Conservation (phyloP, 2,888 invertebrate species). For the Nyleta sp. region DNA sequence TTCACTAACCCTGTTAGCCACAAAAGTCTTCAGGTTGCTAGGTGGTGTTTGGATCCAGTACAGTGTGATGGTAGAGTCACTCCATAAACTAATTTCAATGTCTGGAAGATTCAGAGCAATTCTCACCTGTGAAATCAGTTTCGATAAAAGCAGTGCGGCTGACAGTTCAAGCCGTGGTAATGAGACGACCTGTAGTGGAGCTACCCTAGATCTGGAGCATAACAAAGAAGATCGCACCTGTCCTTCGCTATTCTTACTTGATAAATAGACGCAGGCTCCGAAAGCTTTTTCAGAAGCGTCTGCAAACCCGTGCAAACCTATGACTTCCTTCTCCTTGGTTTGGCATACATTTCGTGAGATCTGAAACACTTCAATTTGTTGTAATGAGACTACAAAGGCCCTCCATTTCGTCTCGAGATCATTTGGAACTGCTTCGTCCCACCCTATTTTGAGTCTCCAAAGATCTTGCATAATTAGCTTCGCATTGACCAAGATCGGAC, state of each 20-base stretch:
- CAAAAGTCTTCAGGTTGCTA: slow-evolving; percentile 17
- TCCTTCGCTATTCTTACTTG: not conserved
- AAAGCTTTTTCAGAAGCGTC: slow-evolving; percentile 63
- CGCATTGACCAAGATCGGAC: slow-evolving; percentile 51
- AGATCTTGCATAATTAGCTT: slow-evolving; percentile 52
- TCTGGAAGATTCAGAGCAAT: slow-evolving; percentile 13
- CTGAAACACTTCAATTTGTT: too few relatives aligned
- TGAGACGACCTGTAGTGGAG: not conserved
- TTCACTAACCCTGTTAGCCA: not conserved
- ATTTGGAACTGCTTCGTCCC: slow-evolving; percentile 31
- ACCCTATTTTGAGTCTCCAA: slow-evolving; percentile 33
- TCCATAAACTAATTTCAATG: slow-evolving; percentile 18
- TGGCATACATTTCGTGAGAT: slow-evolving; percentile 1
- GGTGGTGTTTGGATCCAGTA: slow-evolving; percentile 34
- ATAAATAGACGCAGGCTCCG: not conserved
- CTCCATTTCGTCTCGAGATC: slow-evolving; percentile 5
- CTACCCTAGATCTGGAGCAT: not conserved
- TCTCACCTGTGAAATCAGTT: not conserved
- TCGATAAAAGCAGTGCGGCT: not conserved
- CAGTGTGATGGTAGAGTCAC: slow-evolving; percentile 30
- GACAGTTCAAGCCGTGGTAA: not conserved
- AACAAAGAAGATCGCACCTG: not conserved
- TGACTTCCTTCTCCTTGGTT: not conserved
- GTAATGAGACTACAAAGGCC: too few relatives aligned
- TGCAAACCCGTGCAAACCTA: slow-evolving; percentile 62